A percentile compares a stretch with the other conserved stretches of the same genome.
These are phyloP conservation scores for Propsilocerus akamusi DNA, from an alignment of 1,140 invertebrate species.

Conservation along the genomic window DNA sequence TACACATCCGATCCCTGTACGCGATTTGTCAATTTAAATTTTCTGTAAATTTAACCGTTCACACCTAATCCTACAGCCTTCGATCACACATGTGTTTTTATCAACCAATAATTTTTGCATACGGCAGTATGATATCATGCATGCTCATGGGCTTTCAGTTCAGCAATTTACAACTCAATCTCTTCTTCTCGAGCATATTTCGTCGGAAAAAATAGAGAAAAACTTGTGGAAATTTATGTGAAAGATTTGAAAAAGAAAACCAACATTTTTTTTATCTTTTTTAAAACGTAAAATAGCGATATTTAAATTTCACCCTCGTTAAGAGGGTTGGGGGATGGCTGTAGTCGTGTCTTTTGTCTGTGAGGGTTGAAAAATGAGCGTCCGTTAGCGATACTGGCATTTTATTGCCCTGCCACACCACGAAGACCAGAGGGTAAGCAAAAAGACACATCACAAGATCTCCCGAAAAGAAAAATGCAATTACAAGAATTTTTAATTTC, in stretches of 20 bases:
- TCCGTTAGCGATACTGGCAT: not conserved
- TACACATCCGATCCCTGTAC: too few relatives aligned
- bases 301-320: not conserved
- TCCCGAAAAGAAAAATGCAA: not conserved
- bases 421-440: too few relatives aligned
- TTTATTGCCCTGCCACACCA: too few relatives aligned
- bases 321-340: not conserved
- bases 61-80: conserved; percentile 1
- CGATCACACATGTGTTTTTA: conserved; percentile 3
- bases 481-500: not conserved
- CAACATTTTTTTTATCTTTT: conserved; percentile 2
- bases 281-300: too few relatives aligned
- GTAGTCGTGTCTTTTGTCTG: not conserved
- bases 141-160: not conserved
- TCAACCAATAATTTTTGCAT: conserved; percentile 3
- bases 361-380: not conserved
- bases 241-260: not conserved
- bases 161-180: not conserved
- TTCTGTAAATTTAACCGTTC: too few relatives aligned
- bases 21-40: too few relatives aligned
- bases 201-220: not conserved
- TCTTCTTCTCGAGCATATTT: not conserved
- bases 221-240: not conserved
- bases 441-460: not conserved
- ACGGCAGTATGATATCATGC: not conserved